These are phyloP conservation scores for Steatornis caripensis DNA, from an alignment of 2,113 vertebrate genomes.

Conservation along the genomic window DNA sequence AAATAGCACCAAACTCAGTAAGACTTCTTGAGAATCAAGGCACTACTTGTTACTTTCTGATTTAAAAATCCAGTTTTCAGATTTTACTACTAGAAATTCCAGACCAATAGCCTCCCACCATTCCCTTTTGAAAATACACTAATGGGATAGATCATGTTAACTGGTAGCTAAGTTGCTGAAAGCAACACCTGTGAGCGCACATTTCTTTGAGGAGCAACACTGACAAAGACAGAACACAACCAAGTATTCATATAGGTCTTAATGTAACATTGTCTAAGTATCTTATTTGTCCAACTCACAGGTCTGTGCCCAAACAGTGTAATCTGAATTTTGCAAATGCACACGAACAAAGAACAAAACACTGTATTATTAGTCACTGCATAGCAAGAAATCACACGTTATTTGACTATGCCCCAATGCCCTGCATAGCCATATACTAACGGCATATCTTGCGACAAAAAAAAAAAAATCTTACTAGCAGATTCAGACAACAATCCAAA, in stretches of 20 bases:
- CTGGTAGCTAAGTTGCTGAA: background rate
- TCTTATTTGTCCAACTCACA: background rate
- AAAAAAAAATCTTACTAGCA: background rate
- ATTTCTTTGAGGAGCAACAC: background rate
- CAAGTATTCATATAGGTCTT: background rate
- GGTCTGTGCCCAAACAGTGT: background rate
- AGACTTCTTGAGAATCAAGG: conserved; percentile 14
- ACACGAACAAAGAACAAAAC: background rate
- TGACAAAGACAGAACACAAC: background rate
- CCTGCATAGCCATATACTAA: background rate
- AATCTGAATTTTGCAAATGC: background rate
- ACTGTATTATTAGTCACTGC: background rate
- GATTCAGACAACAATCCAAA: background rate
- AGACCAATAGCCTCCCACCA: background rate
- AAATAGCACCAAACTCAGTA: background rate
- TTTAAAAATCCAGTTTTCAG: background rate
- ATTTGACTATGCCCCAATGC: background rate
- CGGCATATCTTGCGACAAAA: background rate
- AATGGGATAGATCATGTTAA: background rate
- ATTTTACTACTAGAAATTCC: background rate
- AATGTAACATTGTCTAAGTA: background rate
- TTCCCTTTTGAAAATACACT: background rate
- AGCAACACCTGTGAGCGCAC: background rate
- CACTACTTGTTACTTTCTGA: background rate
- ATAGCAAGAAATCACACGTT: background rate